Conservation (phyloP, 2,888 invertebrate species). For the Sarcophaga carnaria region DNA sequence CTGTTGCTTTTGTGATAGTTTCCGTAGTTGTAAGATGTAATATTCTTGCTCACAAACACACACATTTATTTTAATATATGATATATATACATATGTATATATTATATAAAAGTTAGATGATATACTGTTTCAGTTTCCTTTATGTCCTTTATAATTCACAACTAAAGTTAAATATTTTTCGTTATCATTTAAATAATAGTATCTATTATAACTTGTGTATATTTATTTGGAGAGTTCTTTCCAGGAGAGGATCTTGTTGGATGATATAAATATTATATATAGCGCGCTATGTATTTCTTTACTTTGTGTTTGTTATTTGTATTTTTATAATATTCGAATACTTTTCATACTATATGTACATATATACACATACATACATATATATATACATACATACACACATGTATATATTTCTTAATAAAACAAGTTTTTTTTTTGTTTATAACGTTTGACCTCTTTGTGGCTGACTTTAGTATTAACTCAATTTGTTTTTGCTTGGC, state of each 20-base stretch:
- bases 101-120: slow-evolving; percentile 47
- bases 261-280: slow-evolving; percentile 55
- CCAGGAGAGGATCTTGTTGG: slow-evolving; percentile 27
- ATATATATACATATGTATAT: slow-evolving; percentile 60
- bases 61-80: slow-evolving; percentile 62
- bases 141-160: slow-evolving; percentile 30
- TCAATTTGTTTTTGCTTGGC: slow-evolving; percentile 74
- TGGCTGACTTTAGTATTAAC: slow-evolving; percentile 54
- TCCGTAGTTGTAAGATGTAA: slow-evolving; percentile 13
- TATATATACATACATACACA: background rate
- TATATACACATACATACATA: slow-evolving; percentile 10
- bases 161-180: slow-evolving; percentile 29
- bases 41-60: slow-evolving; percentile 51
- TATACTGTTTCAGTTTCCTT: slow-evolving; percentile 64
- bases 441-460: slow-evolving; percentile 47
- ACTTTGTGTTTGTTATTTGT: slow-evolving; percentile 7
- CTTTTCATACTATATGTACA: slow-evolving; percentile 54
- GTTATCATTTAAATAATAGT: background rate
- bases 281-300: slow-evolving; percentile 35
- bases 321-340: slow-evolving; percentile 69
- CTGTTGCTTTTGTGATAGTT: slow-evolving; percentile 20
- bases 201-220: background rate
- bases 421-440: slow-evolving; percentile 40
- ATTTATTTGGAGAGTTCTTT: slow-evolving; percentile 31
- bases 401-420: slow-evolving; percentile 40